These are phyloP conservation scores for Homarus americanus DNA, from an alignment of 1,140 invertebrate genomes.

Conservation along the genomic window DNA sequence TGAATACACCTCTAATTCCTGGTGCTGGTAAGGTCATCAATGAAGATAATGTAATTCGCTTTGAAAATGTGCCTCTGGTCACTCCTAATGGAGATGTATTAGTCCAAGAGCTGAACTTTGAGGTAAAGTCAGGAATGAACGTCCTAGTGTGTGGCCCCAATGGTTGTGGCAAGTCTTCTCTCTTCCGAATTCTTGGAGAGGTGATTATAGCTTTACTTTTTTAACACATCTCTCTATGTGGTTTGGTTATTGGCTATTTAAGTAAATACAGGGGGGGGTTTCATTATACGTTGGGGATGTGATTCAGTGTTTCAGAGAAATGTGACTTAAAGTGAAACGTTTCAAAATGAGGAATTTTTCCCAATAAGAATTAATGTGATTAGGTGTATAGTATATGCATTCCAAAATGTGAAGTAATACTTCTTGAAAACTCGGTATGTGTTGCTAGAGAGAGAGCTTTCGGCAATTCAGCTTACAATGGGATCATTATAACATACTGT, in stretches of 20 bases:
- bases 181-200: slow-evolving; percentile 95
- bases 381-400: too few relatives aligned
- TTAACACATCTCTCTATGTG: background rate
- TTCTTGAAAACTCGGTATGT: too few relatives aligned
- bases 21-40: slow-evolving; percentile 90
- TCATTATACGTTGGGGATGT: too few relatives aligned
- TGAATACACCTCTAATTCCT: slow-evolving; percentile 78
- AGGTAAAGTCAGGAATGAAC: slow-evolving; percentile 96
- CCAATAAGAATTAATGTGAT: too few relatives aligned
- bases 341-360: too few relatives aligned
- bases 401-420: too few relatives aligned
- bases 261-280: too few relatives aligned
- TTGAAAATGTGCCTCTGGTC: slow-evolving; percentile 95
- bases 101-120: slow-evolving; percentile 91
- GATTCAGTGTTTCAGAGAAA: too few relatives aligned
- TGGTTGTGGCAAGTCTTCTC: slow-evolving; percentile 97
- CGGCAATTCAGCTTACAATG: too few relatives aligned
- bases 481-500: too few relatives aligned
- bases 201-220: slow-evolving; percentile 78
- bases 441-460: too few relatives aligned
- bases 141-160: slow-evolving; percentile 98
- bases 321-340: too few relatives aligned
- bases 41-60: slow-evolving; percentile 94
- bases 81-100: slow-evolving; percentile 98
- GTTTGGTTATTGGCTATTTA: background rate